Evolutionary conservation across 2,888 invertebrate genomes (phyloP).

Genomic region (Empis livida): DNA sequence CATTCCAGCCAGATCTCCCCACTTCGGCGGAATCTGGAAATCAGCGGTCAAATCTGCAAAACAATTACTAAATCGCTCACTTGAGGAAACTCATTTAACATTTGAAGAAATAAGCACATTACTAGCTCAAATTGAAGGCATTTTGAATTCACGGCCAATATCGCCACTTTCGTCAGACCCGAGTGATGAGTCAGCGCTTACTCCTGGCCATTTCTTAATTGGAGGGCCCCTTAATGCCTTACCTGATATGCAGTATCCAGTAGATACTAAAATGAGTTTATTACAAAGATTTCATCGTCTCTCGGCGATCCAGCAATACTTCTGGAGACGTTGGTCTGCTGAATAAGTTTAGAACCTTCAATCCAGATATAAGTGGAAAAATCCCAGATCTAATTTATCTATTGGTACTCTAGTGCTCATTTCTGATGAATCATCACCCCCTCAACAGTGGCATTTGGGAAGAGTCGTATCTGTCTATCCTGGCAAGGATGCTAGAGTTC

Average conservation of each 20-base stretch:
- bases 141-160: background rate
- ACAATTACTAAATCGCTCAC: too few species aligned
- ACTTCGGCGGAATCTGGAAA: slow-evolving; percentile 12
- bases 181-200: slow-evolving; percentile 4
- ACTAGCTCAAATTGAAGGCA: background rate
- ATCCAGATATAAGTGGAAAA: background rate
- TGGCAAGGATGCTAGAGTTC: background rate
- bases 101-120: slow-evolving; percentile 7
- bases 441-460: background rate
- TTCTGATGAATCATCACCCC: background rate
- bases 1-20: slow-evolving; percentile 10
- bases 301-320: background rate
- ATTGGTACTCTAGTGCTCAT: background rate
- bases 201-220: slow-evolving; percentile 9
- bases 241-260: background rate
- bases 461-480: background rate
- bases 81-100: background rate
- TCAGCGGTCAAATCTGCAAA: too few species aligned
- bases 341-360: background rate
- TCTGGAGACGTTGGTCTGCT: background rate
- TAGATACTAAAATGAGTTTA: background rate
- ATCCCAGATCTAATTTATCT: background rate
- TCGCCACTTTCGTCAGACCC: slow-evolving; percentile 1
- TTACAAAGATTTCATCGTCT: background rate
- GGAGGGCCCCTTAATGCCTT: slow-evolving; percentile 5